These are phyloP conservation scores for Drosophila biarmipes DNA, from an alignment of 1,140 invertebrate genomes.

Conservation along the genomic window DNA sequence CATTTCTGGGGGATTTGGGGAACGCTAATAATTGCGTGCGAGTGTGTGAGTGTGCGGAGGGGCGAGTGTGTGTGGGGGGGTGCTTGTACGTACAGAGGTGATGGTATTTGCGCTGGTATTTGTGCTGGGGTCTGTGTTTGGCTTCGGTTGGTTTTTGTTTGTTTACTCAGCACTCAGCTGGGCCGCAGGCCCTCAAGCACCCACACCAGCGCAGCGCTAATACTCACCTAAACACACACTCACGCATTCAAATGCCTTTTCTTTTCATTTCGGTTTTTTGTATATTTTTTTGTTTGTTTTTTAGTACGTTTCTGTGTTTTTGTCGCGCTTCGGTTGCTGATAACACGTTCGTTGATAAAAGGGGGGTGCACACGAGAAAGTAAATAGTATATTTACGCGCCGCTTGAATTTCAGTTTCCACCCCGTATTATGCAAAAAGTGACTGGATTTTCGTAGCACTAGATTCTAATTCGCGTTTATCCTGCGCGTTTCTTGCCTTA, in stretches of 20 bases:
- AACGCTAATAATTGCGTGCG: conserved; percentile 53
- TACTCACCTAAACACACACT: conserved; percentile 35
- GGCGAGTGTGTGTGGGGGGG: background rate
- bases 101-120: conserved; percentile 25
- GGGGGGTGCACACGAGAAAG: conserved; percentile 10
- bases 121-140: conserved; percentile 48
- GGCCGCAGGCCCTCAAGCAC: conserved; percentile 36
- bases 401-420: conserved; percentile 21
- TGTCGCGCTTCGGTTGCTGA: conserved; percentile 55
- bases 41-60: conserved; percentile 7
- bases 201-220: conserved; percentile 21
- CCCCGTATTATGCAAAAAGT: conserved; percentile 71
- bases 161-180: conserved; percentile 68
- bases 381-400: conserved; percentile 31
- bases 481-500: conserved; percentile 38
- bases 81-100: background rate
- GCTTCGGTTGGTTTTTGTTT: conserved; percentile 63
- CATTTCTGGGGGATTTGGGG: conserved; percentile 49
- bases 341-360: conserved; percentile 40
- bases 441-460: conserved; percentile 1
- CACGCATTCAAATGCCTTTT: conserved; percentile 60
- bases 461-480: conserved; percentile 19
- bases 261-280: conserved; percentile 35
- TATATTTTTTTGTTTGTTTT: conserved; percentile 3
- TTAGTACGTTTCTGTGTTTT: conserved; percentile 41